Evolutionary conservation across 2,888 invertebrate genomes (phyloP).

Genomic region (Ethmia dodecea): DNA sequence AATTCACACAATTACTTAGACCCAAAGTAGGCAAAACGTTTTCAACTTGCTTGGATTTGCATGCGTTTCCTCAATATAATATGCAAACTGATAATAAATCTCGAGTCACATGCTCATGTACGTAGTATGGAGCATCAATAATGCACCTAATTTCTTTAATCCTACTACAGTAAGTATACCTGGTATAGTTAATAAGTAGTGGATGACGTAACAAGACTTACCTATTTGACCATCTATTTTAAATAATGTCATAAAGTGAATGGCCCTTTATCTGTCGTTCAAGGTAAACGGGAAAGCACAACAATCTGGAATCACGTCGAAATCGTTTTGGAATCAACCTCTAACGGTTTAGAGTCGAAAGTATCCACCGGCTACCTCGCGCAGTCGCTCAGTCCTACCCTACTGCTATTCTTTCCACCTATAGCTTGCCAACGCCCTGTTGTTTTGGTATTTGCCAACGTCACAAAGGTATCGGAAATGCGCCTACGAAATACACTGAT

Average conservation of each 20-base stretch:
- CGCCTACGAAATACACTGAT: constrained; percentile 53
- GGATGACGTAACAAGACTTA: constrained; percentile 11
- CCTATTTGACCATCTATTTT: constrained; percentile 13
- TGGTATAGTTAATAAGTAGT: no score
- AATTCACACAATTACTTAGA: no score
- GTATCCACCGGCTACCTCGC: constrained; percentile 14
- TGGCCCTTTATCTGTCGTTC: constrained; percentile 60
- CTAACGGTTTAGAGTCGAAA: constrained; percentile 32
- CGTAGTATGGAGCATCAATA: no score
- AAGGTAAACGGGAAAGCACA: constrained; percentile 57
- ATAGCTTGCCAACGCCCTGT: constrained; percentile 50
- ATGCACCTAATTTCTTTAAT: no score
- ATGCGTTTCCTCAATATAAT: no score
- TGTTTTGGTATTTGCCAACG: constrained; percentile 53
- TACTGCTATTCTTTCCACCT: constrained; percentile 41
- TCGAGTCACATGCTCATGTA: no score
- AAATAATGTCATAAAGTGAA: constrained; percentile 34
- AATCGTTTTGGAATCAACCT: constrained; percentile 33
- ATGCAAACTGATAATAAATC: no score
- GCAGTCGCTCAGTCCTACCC: constrained; percentile 26
- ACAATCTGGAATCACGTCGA: constrained; percentile 21
- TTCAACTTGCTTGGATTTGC: no score
- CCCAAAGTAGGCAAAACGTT: no score
- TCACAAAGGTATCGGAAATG: constrained; percentile 63
- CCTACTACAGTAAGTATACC: no score